Percentiles rank a stretch among this genome's conserved stretches.
These are phyloP conservation scores for Sphinx pinastri DNA, from an alignment of 2,888 invertebrate genomes.

Conservation along the genomic window DNA sequence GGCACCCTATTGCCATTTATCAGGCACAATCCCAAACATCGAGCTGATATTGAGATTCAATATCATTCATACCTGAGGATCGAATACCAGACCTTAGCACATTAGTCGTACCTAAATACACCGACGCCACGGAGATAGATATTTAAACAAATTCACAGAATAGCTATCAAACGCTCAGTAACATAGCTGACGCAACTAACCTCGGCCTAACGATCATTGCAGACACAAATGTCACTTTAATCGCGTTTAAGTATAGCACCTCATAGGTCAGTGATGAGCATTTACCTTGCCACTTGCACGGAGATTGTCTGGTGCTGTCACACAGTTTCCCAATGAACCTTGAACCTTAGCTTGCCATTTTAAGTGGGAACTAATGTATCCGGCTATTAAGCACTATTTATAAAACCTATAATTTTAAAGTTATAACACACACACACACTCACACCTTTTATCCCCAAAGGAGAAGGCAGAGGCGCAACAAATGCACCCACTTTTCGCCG, in stretches of 20 bases:
- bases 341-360: conserved; percentile 3
- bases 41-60: too few relatives aligned
- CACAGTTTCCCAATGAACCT: conserved; percentile 8
- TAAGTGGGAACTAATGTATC: background rate
- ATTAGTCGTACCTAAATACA: too few relatives aligned
- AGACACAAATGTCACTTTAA: conserved; percentile 19
- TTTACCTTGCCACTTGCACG: background rate
- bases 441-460: too few relatives aligned
- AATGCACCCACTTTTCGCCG: too few relatives aligned
- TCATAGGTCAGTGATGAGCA: conserved; percentile 18
- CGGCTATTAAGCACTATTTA: background rate
- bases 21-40: too few relatives aligned
- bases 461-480: too few relatives aligned
- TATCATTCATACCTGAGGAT: too few relatives aligned
- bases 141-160: background rate
- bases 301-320: conserved; percentile 9
- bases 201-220: conserved; percentile 21
- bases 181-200: conserved; percentile 8
- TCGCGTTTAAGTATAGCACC: conserved; percentile 10
- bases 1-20: too few relatives aligned
- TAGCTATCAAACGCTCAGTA: background rate
- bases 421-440: too few relatives aligned
- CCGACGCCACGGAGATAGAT: too few relatives aligned
- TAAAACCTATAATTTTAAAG: too few relatives aligned
- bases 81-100: too few relatives aligned